phyloP scores from a whole-genome alignment of 2,888 invertebrate genomes.

The Coelinius sp. region DNA sequence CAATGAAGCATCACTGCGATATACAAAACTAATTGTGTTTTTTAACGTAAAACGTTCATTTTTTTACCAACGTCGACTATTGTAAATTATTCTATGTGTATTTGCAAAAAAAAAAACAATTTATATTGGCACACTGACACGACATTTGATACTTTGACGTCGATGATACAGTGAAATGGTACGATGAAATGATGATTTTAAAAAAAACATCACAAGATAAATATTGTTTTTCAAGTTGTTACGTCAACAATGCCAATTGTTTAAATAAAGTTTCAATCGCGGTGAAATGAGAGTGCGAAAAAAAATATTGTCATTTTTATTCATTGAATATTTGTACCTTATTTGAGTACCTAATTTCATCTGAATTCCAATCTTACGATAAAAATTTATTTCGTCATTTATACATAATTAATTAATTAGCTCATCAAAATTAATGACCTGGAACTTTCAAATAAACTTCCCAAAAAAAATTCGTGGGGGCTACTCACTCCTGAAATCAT shows the following conservation, averaged over 20 bases:
- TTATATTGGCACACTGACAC: constrained; percentile 7
- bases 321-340: not conserved
- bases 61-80: constrained; percentile 29
- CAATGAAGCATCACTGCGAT: constrained; percentile 32
- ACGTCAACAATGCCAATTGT: constrained; percentile 48
- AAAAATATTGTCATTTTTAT: constrained; percentile 7
- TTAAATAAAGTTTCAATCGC: constrained; percentile 54
- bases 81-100: constrained; percentile 39
- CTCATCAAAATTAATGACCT: not conserved
- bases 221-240: constrained; percentile 37
- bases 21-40: constrained; percentile 29
- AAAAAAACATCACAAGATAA: not conserved
- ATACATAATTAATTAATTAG: not conserved
- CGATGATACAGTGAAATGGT: not conserved
- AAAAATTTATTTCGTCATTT: not conserved
- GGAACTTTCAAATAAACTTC: too few relatives aligned
- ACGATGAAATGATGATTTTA: not conserved
- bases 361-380: not conserved
- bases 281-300: constrained; percentile 37
- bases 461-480: too few relatives aligned
- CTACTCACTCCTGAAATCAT: too few relatives aligned
- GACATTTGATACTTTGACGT: constrained; percentile 19
- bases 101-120: constrained; percentile 5
- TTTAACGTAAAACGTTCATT: constrained; percentile 27
- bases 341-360: not conserved